Base-by-base conservation (phyloP, 2,888 invertebrate species). In the Hirtodrosophila histrioides region DNA sequence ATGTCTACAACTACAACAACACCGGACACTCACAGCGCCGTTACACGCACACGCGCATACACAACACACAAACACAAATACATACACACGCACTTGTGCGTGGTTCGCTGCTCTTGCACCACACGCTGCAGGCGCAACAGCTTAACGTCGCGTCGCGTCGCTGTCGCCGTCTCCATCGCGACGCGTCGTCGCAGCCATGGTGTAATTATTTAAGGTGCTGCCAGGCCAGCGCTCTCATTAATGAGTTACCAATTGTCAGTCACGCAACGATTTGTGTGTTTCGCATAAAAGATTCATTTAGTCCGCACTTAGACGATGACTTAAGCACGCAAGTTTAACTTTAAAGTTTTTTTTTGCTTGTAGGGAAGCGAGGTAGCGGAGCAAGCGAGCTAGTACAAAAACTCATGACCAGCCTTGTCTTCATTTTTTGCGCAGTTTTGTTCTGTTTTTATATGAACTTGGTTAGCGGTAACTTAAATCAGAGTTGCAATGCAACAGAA, bases 61-160 rank as follows among this genome's bases (percentile, higher is more conserved):
- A 40, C 27, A 23, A 40, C 27, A 23, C 31, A 29, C 11, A 24
- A 36, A 49, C 17, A n/a, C 3, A 12, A 12, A 35, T 7, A 62
- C 40, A 45, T 24, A 68, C 56, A 36, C 45, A 66, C 68, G 61
- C 68, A 67, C 68, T 75, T 61, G 83, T 76, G 81, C 81, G 80
- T 83, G 58, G 58, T 36, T 48, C 36, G 44, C 54, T 50, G 39
- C 46, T 61, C 53, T 49, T 48, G 29, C 56, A 45, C 41, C 45
- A 40, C 31, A 31, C 31, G 9, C 31, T 31, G 31, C 31, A 31
- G 31, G 31, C 31, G 31, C 31, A 31, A 31, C 9, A 31, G 31
- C 9, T 4, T 31, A 3, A 2, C 27, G 35, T 41, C 41, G 37
- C 40, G 37, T 31, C 27, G n/a, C 43, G 43, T 53, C 33, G 17